phyloP scores from a whole-genome alignment of 2,113 vertebrate species.

The Muscicapa adusta region DNA sequence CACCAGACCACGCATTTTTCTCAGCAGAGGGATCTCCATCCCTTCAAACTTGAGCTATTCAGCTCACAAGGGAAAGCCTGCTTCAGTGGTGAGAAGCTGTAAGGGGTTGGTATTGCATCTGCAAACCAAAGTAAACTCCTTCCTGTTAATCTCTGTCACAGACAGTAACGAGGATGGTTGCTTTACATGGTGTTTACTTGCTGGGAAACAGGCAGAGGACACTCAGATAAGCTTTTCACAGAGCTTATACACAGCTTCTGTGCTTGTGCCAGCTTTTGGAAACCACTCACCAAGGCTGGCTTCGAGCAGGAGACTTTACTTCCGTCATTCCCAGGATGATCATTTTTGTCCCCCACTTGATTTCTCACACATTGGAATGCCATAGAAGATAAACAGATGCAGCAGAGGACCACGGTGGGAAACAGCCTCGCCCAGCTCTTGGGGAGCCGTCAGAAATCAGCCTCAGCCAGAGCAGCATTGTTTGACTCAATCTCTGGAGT shows the following conservation, averaged over 20 bases:
- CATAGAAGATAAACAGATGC: background rate
- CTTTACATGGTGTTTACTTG: background rate
- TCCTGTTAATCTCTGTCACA: background rate
- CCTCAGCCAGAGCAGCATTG: background rate
- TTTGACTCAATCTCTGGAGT: background rate
- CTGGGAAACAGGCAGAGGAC: background rate
- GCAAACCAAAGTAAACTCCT: background rate
- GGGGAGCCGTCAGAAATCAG: background rate
- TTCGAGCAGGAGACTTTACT: background rate
- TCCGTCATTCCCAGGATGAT: background rate
- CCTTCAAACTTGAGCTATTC: background rate
- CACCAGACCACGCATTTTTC: fast-evolving
- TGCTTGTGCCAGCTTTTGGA: background rate
- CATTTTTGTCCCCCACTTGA: background rate
- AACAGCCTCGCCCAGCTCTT: background rate
- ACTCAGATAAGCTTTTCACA: background rate
- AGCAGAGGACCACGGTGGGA: background rate
- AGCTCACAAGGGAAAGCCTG: background rate
- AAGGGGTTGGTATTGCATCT: fast-evolving
- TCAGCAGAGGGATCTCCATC: background rate
- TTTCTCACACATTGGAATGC: background rate
- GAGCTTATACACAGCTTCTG: background rate
- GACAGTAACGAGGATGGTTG: background rate
- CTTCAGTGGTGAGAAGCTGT: background rate
- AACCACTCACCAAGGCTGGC: background rate